Conservation (phyloP, 2,113 vertebrate genomes). For the Ciconia maguari region DNA sequence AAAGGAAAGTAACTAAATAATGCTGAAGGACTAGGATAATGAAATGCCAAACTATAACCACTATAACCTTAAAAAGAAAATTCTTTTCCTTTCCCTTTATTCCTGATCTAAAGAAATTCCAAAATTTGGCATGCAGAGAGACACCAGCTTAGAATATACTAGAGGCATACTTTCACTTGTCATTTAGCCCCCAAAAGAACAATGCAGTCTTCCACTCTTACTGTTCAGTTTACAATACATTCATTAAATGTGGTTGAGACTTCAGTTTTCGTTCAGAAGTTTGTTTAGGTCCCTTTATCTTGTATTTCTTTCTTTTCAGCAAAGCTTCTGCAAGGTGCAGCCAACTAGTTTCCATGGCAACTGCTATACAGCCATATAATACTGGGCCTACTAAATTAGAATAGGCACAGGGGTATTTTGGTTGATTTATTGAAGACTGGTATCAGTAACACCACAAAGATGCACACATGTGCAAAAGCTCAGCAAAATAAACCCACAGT, state of each 20-base stretch:
- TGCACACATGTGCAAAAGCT: background rate
- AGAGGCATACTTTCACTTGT: background rate
- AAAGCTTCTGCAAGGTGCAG: background rate
- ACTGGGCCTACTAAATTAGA: background rate
- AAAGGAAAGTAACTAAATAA: background rate
- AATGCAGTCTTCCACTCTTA: background rate
- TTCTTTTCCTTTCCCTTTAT: background rate
- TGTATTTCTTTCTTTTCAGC: background rate
- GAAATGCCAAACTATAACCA: background rate
- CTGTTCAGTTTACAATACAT: background rate
- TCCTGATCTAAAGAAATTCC: background rate
- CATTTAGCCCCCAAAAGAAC: background rate
- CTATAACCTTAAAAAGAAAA: background rate
- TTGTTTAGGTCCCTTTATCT: background rate
- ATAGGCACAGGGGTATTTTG: background rate
- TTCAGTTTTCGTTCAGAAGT: background rate
- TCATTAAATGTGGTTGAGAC: background rate
- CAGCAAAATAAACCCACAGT: background rate
- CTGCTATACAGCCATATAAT: background rate
- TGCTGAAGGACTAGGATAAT: background rate
- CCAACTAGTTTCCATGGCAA: constrained; percentile 11
- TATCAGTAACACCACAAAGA: background rate
- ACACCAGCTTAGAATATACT: background rate
- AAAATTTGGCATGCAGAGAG: background rate
- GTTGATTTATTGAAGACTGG: background rate